Evolutionary conservation across 2,113 vertebrate genomes (phyloP), one percentile per base, ranked within the genome.

Genomic region (Myiozetetes cayanensis): DNA sequence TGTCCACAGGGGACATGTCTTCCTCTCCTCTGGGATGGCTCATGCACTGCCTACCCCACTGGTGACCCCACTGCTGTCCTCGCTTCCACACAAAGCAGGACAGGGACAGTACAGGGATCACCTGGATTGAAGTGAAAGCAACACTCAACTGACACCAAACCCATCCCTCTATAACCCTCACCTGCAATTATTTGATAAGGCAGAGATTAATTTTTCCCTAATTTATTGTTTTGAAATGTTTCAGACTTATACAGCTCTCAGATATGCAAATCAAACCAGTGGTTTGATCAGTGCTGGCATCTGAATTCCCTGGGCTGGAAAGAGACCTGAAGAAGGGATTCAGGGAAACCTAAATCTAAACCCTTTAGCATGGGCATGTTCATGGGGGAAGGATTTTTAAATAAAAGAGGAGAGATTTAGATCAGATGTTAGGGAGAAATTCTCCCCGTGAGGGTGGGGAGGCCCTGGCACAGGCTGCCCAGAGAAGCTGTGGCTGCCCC

Each of bases 41-140:
- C 68, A 9, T 0, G 3, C 17, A 22, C 55, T 21, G 47, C 23
- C 33, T 6, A 10, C 18, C 46, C 52, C 30, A 24, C 11, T 0
- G 0, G 31, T 37, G 44, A 85, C 71, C 16, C 31, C 14, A 4
- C n/a, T 67, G 61, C 78, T 81, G 53, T 62, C 67, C 55, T 66
- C 20, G 16, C 46, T n/a, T 30, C 39, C 63, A 70, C 49, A 19
- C 6, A 12, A 62, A 28, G 44, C 43, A 81, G n/a, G 35, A 59
- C 56, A 87, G 39, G 61, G 19, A 89, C 5, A 49, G 46, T 41
- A 59, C 18, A 70, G 76, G 30, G 31, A 79, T 35, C 35, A 27
- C 37, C 47, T 13, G 19, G 21, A 43, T 2, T 25, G 12, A 59
- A 76, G 68, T 7, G 24, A 83, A 50, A 85, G 22, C 43, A 75